Base-by-base conservation (phyloP, 2,888 invertebrate species). In the Drosophila tanythrix region DNA sequence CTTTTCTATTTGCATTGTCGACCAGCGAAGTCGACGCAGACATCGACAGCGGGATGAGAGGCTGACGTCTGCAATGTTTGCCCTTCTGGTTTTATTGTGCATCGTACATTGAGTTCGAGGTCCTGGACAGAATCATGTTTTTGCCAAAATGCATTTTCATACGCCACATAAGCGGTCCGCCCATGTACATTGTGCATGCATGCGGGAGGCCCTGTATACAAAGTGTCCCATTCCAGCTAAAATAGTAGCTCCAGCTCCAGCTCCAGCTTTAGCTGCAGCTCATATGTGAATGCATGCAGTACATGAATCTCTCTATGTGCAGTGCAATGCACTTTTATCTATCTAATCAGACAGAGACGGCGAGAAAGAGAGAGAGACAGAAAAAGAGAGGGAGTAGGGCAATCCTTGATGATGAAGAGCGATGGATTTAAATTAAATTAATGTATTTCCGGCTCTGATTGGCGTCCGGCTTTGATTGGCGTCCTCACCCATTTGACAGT, bases 61-160 rank as follows among this genome's bases (percentile, higher is more conserved):
- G 69, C 63, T 57, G 64, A 59, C 63, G 75, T 62, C 74, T 80
- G 89, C 74, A 82, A 69, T 85, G 76, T 85, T 88, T 89, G 83
- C 72, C 74, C 74, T 88, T 85, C 63, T 82, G 85, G 83, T 88
- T 87, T 80, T 82, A 76, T 72, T 82, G 76, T 78, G 63, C 71
- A 73, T 53, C 63, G 67, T 33, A 52, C 77, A 74, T 63, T 74
- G 74, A 66, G 74, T 58, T 66, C 58, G 69, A 56, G 69, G 48
- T 56, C 55, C 77, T 60, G 67, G 65, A 63, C 69, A 76, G 71
- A 81, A 77, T 83, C 82, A 76, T 87, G 85, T 89, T 85, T 86
- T 86, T 88, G 83, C 76, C 88, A 85, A 88, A 86, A 88, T 88
- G 87, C 87, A 89, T 88, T 87, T 87, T 77, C 89, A 87, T 88